Percentiles rank a stretch among this genome's conserved stretches.
Conservation (phyloP, 2,888 invertebrate species). For the Oscheius sp. region DNA sequence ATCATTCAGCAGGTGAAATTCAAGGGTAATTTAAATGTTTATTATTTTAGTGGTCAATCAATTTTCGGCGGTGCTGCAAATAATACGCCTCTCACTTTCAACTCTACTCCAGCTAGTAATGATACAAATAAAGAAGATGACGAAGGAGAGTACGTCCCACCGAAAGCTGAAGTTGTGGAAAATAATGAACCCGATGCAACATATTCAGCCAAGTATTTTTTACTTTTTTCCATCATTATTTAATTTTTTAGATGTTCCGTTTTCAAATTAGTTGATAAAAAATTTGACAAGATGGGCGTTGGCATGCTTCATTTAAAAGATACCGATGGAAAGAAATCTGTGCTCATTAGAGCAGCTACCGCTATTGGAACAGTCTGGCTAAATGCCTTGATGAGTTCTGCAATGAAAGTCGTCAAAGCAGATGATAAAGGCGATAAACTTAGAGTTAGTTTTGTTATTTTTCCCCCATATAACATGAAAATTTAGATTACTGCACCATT, state of each 20-base stretch:
- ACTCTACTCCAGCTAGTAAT: background rate
- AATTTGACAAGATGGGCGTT: constrained; percentile 56
- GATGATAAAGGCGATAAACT: constrained; percentile 52
- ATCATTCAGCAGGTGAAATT: constrained; percentile 27
- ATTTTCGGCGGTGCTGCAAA: constrained; percentile 29
- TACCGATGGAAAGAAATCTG: constrained; percentile 49
- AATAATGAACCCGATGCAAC: constrained; percentile 54
- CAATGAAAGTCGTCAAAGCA: constrained; percentile 54
- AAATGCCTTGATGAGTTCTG: constrained; percentile 50
- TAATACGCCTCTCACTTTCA: too few species aligned
- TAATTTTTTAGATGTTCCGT: constrained; percentile 51
- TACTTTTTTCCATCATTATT: constrained; percentile 1
- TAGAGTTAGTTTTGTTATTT: constrained; percentile 37
- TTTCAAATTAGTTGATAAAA: constrained; percentile 54
- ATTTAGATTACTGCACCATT: constrained; percentile 49
- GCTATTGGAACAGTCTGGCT: constrained; percentile 61
- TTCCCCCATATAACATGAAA: too few species aligned
- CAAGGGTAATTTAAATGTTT: background rate
- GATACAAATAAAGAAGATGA: constrained; percentile 34
- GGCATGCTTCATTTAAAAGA: constrained; percentile 61
- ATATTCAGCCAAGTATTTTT: constrained; percentile 51
- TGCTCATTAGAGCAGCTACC: constrained; percentile 60
- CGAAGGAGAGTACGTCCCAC: constrained; percentile 58
- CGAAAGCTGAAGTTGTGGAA: constrained; percentile 59
- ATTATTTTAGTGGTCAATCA: background rate